Evolutionary conservation across 2,113 vertebrate genomes (phyloP), one percentile per base, ranked within the genome.

Genomic region (Paralichthys olivaceus): DNA sequence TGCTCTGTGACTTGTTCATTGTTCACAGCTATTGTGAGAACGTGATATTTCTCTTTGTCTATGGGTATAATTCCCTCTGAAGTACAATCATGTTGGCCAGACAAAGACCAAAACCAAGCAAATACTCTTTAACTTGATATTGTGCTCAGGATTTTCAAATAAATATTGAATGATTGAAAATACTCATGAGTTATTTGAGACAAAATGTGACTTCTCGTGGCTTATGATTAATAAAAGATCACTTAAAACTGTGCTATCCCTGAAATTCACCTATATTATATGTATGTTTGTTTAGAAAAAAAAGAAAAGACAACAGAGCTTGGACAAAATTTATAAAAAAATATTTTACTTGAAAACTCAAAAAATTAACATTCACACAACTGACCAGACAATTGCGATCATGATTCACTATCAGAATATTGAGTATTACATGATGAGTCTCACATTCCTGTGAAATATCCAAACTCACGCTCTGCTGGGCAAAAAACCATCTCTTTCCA

Each of bases 121-220:
- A 90, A 90, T 92, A 88, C 86, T 90, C 88, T 91, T 91, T 91
- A 90, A 88, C 87, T 90, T 90, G 86, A 87, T 88, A 87, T 87
- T 93, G 84, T 91, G 90, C 94, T 95, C 93, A 95, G 93, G 94
- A 92, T 89, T 93, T 91, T 92, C 61, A 90, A 90, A 92, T 84
- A 74, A 87, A 80, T 87, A 81, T 83, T 74, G 69, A 90, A 77
- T 81, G 60, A 87, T 65, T 82, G 56, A 79, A 73, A 77, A 73
- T 63, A 64, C 19, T 74, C 67, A 77, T 71, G 72, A 70, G 62
- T 84, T 87, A 77, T 80, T 77, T 71, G 62, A 89, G 72, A 85
- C 74, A 80, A 80, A 79, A 63, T 87, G 87, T 90, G 69, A 64
- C 68, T 74, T 88, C 75, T 72, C 58, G 75, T 90, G 79, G 78